Conservation (phyloP, 1,140 invertebrate genomes). For the Drosophila ananassae region DNA sequence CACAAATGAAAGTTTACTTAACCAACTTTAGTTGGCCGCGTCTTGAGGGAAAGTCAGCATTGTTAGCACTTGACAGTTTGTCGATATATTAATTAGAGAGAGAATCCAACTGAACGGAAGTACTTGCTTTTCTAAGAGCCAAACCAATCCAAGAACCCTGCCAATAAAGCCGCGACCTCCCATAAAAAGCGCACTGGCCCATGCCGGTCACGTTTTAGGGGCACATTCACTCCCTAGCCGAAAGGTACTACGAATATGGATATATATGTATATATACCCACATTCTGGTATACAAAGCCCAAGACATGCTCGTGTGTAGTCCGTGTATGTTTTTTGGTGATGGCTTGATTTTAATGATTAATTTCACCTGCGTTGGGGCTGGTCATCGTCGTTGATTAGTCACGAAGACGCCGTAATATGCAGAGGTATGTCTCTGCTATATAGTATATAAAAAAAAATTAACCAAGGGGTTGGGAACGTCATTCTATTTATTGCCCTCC, state of each 20-base stretch:
- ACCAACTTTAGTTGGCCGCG: background rate
- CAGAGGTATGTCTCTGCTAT: background rate
- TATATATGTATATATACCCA: background rate
- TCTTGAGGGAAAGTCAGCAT: conserved; percentile 23
- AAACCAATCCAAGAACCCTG: conserved; percentile 13
- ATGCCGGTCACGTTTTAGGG: conserved; percentile 69
- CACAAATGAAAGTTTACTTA: conserved; percentile 30
- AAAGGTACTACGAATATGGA: conserved; percentile 21
- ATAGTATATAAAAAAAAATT: conserved; percentile 4
- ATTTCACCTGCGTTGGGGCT: conserved; percentile 48
- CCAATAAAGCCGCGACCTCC: conserved; percentile 32
- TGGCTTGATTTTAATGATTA: conserved; percentile 42
- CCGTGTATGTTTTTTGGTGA: conserved; percentile 23
- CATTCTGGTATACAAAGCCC: background rate
- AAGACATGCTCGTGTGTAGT: conserved; percentile 14
- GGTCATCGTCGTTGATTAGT: conserved; percentile 42
- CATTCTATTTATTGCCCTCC: conserved; percentile 42
- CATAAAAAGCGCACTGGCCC: conserved; percentile 19
- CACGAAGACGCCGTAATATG: conserved; percentile 12
- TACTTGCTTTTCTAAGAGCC: conserved; percentile 32
- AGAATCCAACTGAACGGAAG: conserved; percentile 34
- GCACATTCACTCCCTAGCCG: background rate
- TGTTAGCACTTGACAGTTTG: background rate
- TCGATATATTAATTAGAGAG: conserved; percentile 28
- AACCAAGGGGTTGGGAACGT: background rate